A percentile compares a stretch with the other conserved stretches of the same genome.
Evolutionary conservation across 2,113 vertebrate genomes (phyloP).

Genomic region (Syngnathus typhle): DNA sequence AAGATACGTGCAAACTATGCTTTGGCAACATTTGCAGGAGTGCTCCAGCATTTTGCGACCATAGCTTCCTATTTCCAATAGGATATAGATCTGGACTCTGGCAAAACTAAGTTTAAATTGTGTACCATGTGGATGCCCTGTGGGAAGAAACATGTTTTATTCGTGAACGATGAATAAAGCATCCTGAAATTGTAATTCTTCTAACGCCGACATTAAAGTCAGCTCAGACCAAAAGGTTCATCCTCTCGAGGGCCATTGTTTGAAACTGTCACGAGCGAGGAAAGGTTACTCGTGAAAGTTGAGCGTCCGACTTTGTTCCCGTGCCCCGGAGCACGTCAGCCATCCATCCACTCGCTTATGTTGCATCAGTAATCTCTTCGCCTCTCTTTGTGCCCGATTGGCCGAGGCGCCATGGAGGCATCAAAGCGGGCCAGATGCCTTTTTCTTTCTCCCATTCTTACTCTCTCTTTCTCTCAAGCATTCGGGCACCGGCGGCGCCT

Average conservation of each 20-base stretch:
- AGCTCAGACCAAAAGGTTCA: background rate
- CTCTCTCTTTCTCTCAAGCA: conserved; percentile 18
- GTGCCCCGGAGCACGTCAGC: conserved; percentile 25
- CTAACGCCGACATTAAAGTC: conserved; percentile 13
- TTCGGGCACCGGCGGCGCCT: conserved; percentile 42
- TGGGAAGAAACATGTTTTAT: background rate
- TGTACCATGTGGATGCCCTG: background rate
- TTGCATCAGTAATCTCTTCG: conserved; percentile 61
- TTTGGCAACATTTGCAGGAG: no score
- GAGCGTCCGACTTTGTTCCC: conserved; percentile 22
- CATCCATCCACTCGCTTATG: conserved; percentile 40
- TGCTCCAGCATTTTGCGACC: background rate
- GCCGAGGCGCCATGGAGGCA: conserved; percentile 55
- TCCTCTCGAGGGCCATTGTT: background rate
- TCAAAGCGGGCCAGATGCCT: conserved; percentile 57
- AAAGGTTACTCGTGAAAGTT: conserved; percentile 21
- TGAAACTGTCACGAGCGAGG: conserved; percentile 14
- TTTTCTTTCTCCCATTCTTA: background rate
- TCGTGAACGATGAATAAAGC: background rate
- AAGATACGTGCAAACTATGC: no score
- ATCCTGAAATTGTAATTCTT: background rate
- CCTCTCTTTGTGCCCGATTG: conserved; percentile 57
- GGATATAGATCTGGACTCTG: background rate
- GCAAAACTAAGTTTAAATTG: background rate
- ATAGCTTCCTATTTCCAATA: background rate